Conservation (phyloP, 2,113 vertebrate genomes). For the Gadus macrocephalus region DNA sequence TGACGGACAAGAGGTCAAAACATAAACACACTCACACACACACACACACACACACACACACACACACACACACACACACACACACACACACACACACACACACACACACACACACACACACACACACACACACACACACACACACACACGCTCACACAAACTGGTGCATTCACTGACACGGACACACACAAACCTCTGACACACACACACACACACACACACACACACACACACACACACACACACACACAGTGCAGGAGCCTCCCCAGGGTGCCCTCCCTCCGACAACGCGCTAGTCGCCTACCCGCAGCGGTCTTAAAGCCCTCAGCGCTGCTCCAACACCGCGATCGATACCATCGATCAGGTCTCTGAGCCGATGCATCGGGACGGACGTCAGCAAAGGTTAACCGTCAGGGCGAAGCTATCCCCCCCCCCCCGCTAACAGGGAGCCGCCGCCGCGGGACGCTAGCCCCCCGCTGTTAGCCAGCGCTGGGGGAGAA, state of each 20-base stretch:
- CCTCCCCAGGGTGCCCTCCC: constrained; percentile 7
- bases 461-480: constrained; percentile 18
- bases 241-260: not conserved
- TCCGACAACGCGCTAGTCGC: not conserved
- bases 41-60: not conserved
- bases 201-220: not conserved
- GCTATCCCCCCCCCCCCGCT: constrained; percentile 30
- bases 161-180: not conserved
- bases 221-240: not conserved
- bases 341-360: constrained; percentile 33
- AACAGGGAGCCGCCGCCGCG: constrained; percentile 35
- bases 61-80: too few relatives aligned
- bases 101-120: not conserved
- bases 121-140: constrained; percentile 4
- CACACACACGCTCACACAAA: not conserved
- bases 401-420: constrained; percentile 53
- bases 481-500: constrained; percentile 34
- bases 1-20: too few relatives aligned
- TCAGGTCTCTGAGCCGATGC: constrained; percentile 32
- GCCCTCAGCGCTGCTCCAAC: not conserved
- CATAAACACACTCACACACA: too few relatives aligned
- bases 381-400: constrained; percentile 45
- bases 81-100: not conserved
- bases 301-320: constrained; percentile 4
- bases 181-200: not conserved